phyloP scores from a whole-genome alignment of 2,797 vertebrate species.

The Heterohyrax brucei region DNA sequence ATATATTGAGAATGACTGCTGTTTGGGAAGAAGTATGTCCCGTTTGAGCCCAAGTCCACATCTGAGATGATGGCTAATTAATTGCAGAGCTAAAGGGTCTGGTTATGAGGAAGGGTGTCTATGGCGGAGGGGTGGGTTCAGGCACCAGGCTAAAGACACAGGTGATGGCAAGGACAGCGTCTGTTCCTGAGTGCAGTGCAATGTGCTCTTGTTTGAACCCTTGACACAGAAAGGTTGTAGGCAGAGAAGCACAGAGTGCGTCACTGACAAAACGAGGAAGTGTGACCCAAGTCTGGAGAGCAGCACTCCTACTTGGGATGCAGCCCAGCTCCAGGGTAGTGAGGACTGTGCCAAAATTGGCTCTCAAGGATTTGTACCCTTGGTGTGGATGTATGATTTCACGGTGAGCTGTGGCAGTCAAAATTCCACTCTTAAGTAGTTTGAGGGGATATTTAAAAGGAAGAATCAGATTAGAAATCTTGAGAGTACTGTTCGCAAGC shows the following conservation, averaged over 20 bases:
- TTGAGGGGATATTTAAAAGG: background rate
- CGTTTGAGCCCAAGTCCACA: background rate
- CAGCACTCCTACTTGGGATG: background rate
- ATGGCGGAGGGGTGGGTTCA: background rate
- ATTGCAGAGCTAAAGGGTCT: background rate
- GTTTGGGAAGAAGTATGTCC: background rate
- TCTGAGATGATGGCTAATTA: background rate
- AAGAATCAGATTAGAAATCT: background rate
- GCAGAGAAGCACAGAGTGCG: background rate
- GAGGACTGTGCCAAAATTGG: background rate
- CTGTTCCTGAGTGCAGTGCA: background rate
- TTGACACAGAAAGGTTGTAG: background rate
- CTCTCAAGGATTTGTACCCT: background rate
- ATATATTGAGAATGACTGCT: background rate
- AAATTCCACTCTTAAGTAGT: background rate
- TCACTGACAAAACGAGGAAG: background rate
- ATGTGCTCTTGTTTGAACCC: background rate
- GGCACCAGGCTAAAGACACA: background rate
- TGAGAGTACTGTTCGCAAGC: background rate
- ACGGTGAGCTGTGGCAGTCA: background rate
- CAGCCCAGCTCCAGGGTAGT: no score
- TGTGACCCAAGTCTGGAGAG: background rate
- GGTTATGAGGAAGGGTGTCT: background rate
- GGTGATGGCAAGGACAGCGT: background rate
- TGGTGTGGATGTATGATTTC: background rate